phyloP scores from a whole-genome alignment of 2,888 invertebrate species.

The Macrosoma leucophasiata region DNA sequence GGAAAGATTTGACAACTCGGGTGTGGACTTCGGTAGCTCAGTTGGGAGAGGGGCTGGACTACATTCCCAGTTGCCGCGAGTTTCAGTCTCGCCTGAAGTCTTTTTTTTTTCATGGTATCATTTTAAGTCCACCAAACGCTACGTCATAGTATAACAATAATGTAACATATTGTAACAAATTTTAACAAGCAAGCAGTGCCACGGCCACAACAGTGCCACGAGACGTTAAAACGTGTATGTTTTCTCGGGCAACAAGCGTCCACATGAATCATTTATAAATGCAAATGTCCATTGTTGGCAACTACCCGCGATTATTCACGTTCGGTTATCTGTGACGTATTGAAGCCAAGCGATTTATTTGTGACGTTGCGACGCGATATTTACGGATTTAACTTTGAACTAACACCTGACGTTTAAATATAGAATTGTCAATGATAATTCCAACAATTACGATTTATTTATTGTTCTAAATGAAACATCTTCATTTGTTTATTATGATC shows the following conservation, averaged over 20 bases:
- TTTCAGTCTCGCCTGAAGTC: no score
- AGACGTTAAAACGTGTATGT: conserved; percentile 34
- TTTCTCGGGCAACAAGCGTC: conserved; percentile 48
- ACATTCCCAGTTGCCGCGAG: no score
- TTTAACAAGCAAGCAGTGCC: conserved; percentile 44
- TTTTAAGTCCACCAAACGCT: background rate
- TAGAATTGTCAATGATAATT: no score
- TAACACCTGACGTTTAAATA: no score
- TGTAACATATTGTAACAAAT: conserved; percentile 23
- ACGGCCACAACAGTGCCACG: conserved; percentile 35
- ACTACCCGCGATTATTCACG: conserved; percentile 57
- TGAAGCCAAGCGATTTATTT: conserved; percentile 19
- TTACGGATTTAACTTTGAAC: no score
- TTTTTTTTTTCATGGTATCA: conserved; percentile 2
- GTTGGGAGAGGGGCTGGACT: no score
- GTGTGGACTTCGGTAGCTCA: no score
- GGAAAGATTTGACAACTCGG: no score
- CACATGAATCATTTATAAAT: conserved; percentile 66
- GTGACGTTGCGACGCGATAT: no score
- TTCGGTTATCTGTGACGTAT: conserved; percentile 56
- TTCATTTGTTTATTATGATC: no score
- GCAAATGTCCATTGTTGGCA: conserved; percentile 56
- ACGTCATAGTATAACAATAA: background rate
- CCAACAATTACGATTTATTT: no score
- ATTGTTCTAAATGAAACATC: no score